phyloP scores from a whole-genome alignment of 2,113 vertebrate species.

The Strix aluco region DNA sequence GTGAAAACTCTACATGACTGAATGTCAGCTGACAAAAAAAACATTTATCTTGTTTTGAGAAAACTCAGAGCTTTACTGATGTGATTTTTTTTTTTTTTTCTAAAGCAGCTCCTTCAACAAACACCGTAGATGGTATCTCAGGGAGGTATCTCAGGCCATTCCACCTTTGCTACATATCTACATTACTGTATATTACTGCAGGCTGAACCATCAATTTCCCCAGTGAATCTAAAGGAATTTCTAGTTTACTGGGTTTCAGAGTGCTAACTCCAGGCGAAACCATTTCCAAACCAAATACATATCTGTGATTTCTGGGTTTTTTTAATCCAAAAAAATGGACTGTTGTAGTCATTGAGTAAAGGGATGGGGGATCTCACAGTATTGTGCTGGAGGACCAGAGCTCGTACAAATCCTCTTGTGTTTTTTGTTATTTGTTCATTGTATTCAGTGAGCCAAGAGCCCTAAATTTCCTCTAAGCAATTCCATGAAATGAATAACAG shows the following conservation, averaged over 20 bases:
- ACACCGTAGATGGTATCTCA: not conserved
- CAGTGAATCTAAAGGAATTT: not conserved
- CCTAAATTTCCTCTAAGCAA: not conserved
- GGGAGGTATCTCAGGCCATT: not conserved
- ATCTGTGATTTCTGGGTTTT: not conserved
- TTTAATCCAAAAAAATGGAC: not conserved
- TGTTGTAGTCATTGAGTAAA: not conserved
- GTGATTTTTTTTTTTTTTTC: not conserved
- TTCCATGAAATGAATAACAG: not conserved
- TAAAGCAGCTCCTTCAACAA: not conserved
- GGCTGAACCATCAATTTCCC: not conserved
- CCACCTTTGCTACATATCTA: not conserved
- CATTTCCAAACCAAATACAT: not conserved
- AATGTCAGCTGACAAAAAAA: not conserved
- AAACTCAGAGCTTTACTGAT: not conserved
- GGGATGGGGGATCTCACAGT: not conserved
- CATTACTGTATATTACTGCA: no score
- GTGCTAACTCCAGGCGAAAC: not conserved
- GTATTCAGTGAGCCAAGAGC: not conserved
- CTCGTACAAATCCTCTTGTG: not conserved
- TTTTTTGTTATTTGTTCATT: not conserved
- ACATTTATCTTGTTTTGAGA: not conserved
- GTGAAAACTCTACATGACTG: not conserved
- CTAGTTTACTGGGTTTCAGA: not conserved
- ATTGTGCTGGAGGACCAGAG: not conserved